Evolutionary conservation across 2,888 invertebrate species (phyloP).

Genomic region (Gisinianus flammeolus): DNA sequence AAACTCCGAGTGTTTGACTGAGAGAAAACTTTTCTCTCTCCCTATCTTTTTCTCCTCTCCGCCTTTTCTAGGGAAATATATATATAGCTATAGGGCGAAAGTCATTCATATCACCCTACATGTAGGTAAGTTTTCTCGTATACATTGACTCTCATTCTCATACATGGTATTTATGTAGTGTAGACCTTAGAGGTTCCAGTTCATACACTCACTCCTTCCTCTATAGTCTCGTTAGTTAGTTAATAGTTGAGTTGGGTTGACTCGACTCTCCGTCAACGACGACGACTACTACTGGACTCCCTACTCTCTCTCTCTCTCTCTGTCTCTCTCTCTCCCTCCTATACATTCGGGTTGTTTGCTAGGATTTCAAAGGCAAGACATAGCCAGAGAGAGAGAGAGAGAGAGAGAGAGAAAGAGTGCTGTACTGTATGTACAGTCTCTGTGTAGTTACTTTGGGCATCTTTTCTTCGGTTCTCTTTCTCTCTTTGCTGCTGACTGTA

Average conservation of each 20-base stretch:
- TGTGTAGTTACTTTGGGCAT: slow-evolving; percentile 9
- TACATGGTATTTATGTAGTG: neutral
- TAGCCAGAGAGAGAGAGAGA: neutral
- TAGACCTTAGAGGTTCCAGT: neutral
- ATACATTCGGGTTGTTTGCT: neutral
- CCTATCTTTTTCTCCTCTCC: slow-evolving; percentile 42
- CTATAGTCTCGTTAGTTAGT: neutral
- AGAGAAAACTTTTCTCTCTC: slow-evolving; percentile 52
- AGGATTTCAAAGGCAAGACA: slow-evolving; percentile 12
- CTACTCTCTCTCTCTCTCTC: neutral
- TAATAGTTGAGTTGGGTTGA: no score
- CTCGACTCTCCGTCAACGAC: neutral
- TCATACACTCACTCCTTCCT: neutral
- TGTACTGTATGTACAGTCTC: neutral
- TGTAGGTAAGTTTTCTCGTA: neutral
- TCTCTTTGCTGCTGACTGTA: slow-evolving; percentile 34
- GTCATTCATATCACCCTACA: neutral
- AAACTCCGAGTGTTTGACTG: slow-evolving; percentile 27
- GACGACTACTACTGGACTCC: neutral
- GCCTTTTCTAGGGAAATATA: slow-evolving; percentile 7
- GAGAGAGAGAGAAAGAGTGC: slow-evolving; percentile 7
- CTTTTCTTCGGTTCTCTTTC: slow-evolving; percentile 52
- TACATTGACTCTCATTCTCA: neutral
- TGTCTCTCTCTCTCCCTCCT: neutral
- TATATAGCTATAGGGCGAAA: slow-evolving; percentile 1